Evolutionary conservation across 2,888 invertebrate species (phyloP).

Genomic region (Eupithecia dodoneata): DNA sequence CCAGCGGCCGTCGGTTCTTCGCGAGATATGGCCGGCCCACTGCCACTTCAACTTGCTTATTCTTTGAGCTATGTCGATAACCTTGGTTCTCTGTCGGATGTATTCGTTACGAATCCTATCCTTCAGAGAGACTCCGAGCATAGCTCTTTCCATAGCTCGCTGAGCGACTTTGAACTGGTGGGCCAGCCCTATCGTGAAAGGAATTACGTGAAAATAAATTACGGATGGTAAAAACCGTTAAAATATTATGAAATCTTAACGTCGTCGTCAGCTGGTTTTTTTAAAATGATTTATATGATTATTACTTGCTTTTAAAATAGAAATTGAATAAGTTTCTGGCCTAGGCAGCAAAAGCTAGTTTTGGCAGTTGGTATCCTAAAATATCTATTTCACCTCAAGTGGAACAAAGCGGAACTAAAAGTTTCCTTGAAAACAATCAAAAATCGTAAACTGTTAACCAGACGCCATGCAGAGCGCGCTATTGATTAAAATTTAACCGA

Average conservation of each 20-base stretch:
- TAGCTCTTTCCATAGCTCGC: too few species aligned
- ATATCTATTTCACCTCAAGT: background rate
- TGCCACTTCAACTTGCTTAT: too few species aligned
- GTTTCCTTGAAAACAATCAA: background rate
- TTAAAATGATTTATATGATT: background rate
- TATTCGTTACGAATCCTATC: too few species aligned
- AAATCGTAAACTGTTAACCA: background rate
- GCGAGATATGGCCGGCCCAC: too few species aligned
- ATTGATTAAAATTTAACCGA: background rate
- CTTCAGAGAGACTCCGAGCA: too few species aligned
- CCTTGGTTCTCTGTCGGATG: too few species aligned
- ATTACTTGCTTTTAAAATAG: background rate
- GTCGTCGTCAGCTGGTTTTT: background rate
- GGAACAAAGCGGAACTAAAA: background rate
- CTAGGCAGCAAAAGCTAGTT: background rate
- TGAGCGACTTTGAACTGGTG: too few species aligned
- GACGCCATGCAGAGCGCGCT: background rate
- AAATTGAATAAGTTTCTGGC: background rate
- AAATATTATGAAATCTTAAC: background rate
- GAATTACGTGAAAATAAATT: background rate
- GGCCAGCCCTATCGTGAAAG: too few species aligned
- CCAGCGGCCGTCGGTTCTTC: too few species aligned
- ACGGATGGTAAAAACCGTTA: background rate
- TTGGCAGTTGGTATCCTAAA: background rate
- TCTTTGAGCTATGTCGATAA: too few species aligned